Percentiles rank a stretch among this genome's conserved stretches.
Evolutionary conservation across 1,140 invertebrate genomes (phyloP).

Genomic region (Oryzaephilus surinamensis): DNA sequence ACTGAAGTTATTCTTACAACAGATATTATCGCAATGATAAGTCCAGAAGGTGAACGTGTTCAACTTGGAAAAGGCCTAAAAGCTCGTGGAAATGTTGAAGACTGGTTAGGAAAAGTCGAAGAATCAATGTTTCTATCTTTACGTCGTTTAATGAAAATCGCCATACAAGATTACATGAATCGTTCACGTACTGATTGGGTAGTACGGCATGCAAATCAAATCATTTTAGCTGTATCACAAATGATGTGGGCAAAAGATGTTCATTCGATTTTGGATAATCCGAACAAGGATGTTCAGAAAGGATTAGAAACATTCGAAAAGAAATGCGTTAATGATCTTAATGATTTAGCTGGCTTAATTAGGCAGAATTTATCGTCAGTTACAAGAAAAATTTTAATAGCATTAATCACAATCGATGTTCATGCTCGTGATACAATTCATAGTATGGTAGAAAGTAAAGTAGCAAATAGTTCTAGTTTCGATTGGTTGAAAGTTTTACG

Average conservation of each 20-base stretch:
- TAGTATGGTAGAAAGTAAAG: conserved; percentile 55
- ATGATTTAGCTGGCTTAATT: conserved; percentile 65
- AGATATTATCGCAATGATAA: conserved; percentile 77
- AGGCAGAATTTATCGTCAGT: conserved; percentile 57
- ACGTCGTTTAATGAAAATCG: conserved; percentile 60
- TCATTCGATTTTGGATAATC: conserved; percentile 56
- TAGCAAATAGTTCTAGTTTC: conserved; percentile 56
- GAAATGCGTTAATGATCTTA: conserved; percentile 58
- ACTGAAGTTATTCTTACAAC: conserved; percentile 45
- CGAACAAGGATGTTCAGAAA: conserved; percentile 35
- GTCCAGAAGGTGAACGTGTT: conserved; percentile 73
- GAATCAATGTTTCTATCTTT: conserved; percentile 69
- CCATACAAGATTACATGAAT: conserved; percentile 51
- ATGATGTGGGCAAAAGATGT: conserved; percentile 75
- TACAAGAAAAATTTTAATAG: conserved; percentile 63
- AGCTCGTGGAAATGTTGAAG: conserved; percentile 77
- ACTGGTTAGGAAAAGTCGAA: conserved; percentile 82
- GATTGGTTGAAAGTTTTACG: conserved; percentile 84
- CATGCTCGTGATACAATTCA: conserved; percentile 74
- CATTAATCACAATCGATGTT: conserved; percentile 79
- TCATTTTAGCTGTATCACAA: conserved; percentile 72
- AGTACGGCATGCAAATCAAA: conserved; percentile 42
- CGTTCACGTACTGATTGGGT: conserved; percentile 52
- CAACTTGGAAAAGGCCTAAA: conserved; percentile 65
- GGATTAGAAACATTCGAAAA: conserved; percentile 56